Evolutionary conservation across 2,113 vertebrate species (phyloP), one percentile per base, ranked within the genome.

Genomic region (Emydocephalus ijimae): DNA sequence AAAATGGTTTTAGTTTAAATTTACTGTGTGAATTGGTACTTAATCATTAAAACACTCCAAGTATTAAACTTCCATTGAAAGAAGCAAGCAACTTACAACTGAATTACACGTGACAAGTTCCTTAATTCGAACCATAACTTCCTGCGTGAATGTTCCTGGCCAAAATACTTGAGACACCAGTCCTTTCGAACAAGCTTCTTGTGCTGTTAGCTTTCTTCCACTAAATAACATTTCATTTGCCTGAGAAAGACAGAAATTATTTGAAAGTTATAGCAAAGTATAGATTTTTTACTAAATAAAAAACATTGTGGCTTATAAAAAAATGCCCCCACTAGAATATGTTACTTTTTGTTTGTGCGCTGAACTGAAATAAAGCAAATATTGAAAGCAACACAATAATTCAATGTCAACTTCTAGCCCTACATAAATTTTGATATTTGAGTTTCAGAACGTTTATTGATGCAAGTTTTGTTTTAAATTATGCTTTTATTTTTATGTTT

Each of bases 161-260:
- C 99, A 99, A 59, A 99, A 98, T 91, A 99, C 99, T 97, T 99
- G 99, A 18, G 99, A 99, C 52, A 99, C 99, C 95, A 99, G 96
- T 92, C 99, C 99, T 96, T 99, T 99, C 94, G 98, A 98, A 93
- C 99, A 99, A 0, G 99, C 99, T 96, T 99, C 99, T 97, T 99
- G 99, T 0, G 99, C 99, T 0, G 99, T 99, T 97, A 99, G 50
- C 97, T 99, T 99, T 96, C 99, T 98, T 92, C 98, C 98, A 39
- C 99, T 99, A 92, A 99, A 98, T 93, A 99, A 97, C 98, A 99
- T 98, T 96, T 99, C 99, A 93, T 98, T 99, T n/a, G 99, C 99
- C 99, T 99, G 96, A 64, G 96, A 95, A 92, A 64, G 93, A 96
- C 96, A 97, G 94, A 96, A 96, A 92, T 93, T 92, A 94, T 95